These are phyloP conservation scores for Tridacna gigas DNA, from an alignment of 2,888 invertebrate species.

Conservation along the genomic window DNA sequence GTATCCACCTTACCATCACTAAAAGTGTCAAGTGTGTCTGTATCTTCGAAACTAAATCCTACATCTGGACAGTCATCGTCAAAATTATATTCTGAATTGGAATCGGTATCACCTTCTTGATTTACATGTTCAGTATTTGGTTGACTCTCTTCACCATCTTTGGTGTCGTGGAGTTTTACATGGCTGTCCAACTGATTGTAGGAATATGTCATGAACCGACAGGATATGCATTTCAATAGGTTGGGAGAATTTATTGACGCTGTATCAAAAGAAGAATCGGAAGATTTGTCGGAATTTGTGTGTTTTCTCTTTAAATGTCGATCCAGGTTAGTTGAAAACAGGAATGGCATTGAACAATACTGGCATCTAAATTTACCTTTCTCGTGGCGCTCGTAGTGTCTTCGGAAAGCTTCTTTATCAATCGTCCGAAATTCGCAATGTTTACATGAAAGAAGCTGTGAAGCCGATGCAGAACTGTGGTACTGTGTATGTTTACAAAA, in stretches of 20 bases:
- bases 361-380: conserved; percentile 9
- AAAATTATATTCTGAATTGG: not conserved
- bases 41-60: not conserved
- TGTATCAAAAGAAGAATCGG: conserved; percentile 4
- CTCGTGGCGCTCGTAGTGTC: conserved; percentile 5
- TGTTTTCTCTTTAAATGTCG: conserved; percentile 9
- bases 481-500: not conserved
- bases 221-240: not conserved
- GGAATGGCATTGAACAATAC: conserved; percentile 1
- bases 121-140: not conserved
- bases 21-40: not conserved
- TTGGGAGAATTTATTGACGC: not conserved
- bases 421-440: not conserved
- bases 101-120: not conserved
- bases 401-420: not conserved
- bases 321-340: conserved; percentile 12
- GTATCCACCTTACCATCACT: not conserved
- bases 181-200: conserved; percentile 4
- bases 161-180: not conserved
- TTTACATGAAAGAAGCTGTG: not conserved
- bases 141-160: not conserved
- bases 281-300: not conserved
- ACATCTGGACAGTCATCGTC: not conserved
- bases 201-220: conserved; percentile 3
- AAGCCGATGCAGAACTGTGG: not conserved